Evolutionary conservation across 2,113 vertebrate species (phyloP).

Genomic region (Prionailurus viverrinus): DNA sequence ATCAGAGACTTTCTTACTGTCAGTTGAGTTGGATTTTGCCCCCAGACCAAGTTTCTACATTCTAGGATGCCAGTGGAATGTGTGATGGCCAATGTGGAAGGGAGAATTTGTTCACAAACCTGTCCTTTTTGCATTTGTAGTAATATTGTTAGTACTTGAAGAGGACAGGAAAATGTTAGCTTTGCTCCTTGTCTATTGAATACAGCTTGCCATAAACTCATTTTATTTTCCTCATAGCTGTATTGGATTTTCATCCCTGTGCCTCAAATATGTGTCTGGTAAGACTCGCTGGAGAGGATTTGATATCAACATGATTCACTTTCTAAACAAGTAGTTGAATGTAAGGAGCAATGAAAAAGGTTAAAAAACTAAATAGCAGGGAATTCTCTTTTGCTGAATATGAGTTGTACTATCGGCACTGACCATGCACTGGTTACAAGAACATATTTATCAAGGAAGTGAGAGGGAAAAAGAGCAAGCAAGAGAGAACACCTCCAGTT

Average conservation of each 20-base stretch:
- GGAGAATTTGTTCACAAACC: slow-evolving; percentile 6
- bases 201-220: slow-evolving; percentile 53
- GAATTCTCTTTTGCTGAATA: neutral
- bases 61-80: neutral
- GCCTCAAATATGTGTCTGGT: slow-evolving; percentile 50
- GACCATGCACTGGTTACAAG: neutral
- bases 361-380: neutral
- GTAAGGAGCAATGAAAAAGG: slow-evolving; percentile 10
- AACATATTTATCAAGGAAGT: neutral
- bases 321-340: slow-evolving; percentile 51
- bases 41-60: neutral
- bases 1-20: neutral
- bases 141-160: slow-evolving; percentile 62
- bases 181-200: slow-evolving; percentile 55
- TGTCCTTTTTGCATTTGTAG: slow-evolving; percentile 10
- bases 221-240: slow-evolving; percentile 69
- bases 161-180: slow-evolving; percentile 28
- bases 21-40: slow-evolving; percentile 20
- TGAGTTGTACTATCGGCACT: neutral
- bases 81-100: neutral
- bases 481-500: neutral
- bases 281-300: slow-evolving; percentile 49
- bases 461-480: neutral
- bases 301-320: slow-evolving; percentile 46
- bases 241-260: slow-evolving; percentile 70